Evolutionary conservation across 2,888 invertebrate species (phyloP).

Genomic region (Morinoia aosen): DNA sequence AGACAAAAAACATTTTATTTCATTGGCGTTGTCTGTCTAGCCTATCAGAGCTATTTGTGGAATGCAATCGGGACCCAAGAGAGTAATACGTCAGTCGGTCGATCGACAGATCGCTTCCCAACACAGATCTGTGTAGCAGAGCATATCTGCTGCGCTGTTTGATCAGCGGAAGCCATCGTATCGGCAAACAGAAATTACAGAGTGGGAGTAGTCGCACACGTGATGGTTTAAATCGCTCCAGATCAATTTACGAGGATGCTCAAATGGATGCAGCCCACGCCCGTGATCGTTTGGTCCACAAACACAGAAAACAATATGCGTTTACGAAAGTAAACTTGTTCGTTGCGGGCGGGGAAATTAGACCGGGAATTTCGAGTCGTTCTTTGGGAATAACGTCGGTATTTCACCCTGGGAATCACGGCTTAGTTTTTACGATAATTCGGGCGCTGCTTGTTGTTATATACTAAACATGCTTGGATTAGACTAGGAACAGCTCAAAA

Average conservation of each 20-base stretch:
- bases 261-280: conserved; percentile 17
- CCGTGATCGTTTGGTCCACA: neutral
- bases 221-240: conserved; percentile 3
- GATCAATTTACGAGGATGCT: neutral
- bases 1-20: too few relatives aligned
- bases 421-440: too few relatives aligned
- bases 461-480: too few relatives aligned
- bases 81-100: neutral
- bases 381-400: neutral
- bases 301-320: neutral
- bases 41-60: neutral
- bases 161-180: neutral
- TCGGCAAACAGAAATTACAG: neutral
- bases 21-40: too few relatives aligned
- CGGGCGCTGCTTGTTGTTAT: too few relatives aligned
- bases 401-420: too few relatives aligned
- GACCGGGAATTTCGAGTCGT: neutral
- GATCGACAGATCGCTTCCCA: neutral
- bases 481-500: too few relatives aligned
- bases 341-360: neutral
- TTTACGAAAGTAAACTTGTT: neutral
- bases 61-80: neutral
- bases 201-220: neutral
- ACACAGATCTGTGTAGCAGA: neutral
- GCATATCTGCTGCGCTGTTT: neutral